phyloP scores from a whole-genome alignment of 64 coral and sea anemone genomes.

The Catalaphyllia jardinei region DNA sequence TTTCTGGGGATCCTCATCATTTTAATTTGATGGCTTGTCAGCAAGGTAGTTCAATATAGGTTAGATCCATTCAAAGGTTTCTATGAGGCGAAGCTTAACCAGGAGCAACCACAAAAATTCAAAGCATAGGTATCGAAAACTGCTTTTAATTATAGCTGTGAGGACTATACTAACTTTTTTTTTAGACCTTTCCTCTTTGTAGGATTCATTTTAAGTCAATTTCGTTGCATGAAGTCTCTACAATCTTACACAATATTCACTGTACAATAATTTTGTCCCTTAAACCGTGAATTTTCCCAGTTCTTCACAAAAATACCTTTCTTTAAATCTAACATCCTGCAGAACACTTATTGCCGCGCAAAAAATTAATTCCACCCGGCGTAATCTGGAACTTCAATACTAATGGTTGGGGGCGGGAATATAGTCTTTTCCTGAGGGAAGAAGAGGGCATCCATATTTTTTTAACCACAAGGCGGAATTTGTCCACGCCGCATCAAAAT shows the following conservation, averaged over 20 bases:
- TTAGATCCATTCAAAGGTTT: too few species aligned
- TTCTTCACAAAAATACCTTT: slow-evolving; percentile 28
- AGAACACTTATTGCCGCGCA: neutral
- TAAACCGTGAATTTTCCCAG: neutral
- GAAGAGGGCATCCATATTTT: neutral
- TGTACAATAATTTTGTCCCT: slow-evolving; percentile 31
- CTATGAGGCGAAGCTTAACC: too few species aligned
- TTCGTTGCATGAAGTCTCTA: neutral
- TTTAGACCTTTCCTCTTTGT: neutral
- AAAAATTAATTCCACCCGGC: neutral
- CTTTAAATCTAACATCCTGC: neutral
- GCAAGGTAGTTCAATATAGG: too few species aligned
- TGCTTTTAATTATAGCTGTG: neutral
- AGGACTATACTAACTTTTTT: neutral
- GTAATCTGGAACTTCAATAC: too few species aligned
- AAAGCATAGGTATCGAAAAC: neutral
- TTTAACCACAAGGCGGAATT: neutral
- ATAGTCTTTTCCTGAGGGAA: neutral
- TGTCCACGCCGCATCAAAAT: neutral
- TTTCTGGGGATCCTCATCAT: too few species aligned
- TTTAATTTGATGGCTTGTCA: too few species aligned
- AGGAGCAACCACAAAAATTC: neutral
- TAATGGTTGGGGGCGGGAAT: neutral
- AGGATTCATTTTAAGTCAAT: neutral
- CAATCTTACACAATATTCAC: slow-evolving; percentile 21